These are phyloP conservation scores for Suncus etruscus DNA, from an alignment of 2,113 vertebrate genomes.

Conservation along the genomic window DNA sequence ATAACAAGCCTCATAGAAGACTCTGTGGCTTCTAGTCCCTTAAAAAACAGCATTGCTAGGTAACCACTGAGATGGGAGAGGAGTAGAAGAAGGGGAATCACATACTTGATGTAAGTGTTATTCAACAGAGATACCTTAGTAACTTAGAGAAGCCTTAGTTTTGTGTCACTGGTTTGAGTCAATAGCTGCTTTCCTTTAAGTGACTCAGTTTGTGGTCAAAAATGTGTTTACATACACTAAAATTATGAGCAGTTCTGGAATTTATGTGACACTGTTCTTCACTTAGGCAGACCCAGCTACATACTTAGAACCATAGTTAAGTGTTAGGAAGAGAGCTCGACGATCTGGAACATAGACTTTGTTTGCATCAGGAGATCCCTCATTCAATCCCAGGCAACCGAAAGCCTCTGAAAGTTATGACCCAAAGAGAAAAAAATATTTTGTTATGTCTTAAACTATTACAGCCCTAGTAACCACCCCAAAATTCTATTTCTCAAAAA, in stretches of 20 bases:
- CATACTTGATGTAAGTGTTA: not conserved
- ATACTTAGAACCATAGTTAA: no score
- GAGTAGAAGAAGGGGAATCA: not conserved
- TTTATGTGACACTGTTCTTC: not conserved
- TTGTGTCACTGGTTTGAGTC: conserved; percentile 60
- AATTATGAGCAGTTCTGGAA: not conserved
- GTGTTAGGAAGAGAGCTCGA: no score
- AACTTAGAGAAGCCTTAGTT: conserved; percentile 23
- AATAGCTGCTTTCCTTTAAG: conserved; percentile 25
- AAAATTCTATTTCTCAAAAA: conserved; percentile 13
- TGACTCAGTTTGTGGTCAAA: conserved; percentile 68
- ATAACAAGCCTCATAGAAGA: not conserved
- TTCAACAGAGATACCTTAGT: conserved; percentile 41
- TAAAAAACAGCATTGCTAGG: not conserved
- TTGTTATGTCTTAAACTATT: conserved; percentile 29
- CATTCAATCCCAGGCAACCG: not conserved
- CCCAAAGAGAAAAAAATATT: not conserved
- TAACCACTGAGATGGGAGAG: not conserved
- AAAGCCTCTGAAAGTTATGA: not conserved
- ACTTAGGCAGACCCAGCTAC: not conserved
- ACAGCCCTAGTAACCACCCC: not conserved
- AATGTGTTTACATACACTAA: conserved; percentile 17
- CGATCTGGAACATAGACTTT: no score
- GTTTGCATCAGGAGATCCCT: no score
- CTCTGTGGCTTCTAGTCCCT: not conserved